phyloP scores from a whole-genome alignment of 2,888 invertebrate species.

The Amorpha juglandis region DNA sequence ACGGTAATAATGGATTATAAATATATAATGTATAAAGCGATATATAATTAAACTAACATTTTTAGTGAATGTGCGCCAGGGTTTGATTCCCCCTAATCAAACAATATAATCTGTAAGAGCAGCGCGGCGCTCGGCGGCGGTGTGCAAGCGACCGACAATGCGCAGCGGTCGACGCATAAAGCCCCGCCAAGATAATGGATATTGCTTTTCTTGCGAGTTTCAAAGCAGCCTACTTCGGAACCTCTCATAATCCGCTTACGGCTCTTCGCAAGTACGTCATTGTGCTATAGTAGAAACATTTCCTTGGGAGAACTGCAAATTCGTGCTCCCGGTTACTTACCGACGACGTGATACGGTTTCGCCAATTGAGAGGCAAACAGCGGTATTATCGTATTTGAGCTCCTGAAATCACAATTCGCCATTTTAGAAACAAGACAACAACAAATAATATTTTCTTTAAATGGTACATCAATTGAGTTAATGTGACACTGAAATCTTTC shows the following conservation, averaged over 20 bases:
- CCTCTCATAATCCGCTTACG: constrained; percentile 82
- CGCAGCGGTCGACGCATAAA: constrained; percentile 69
- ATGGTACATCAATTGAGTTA: too few species aligned
- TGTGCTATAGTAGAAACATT: constrained; percentile 76
- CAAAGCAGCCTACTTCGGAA: constrained; percentile 81
- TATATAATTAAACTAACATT: too few species aligned
- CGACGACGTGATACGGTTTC: constrained; percentile 53
- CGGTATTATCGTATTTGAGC: constrained; percentile 38
- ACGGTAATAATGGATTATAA: too few species aligned
- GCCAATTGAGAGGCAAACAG: constrained; percentile 47
- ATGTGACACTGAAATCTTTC: too few species aligned
- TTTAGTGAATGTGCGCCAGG: constrained; percentile 41
- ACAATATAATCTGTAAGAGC: constrained; percentile 56
- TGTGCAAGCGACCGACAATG: constrained; percentile 69
- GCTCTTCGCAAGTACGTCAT: constrained; percentile 73
- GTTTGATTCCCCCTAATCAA: constrained; percentile 54
- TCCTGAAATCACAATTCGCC: constrained; percentile 31
- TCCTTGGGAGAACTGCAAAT: constrained; percentile 54
- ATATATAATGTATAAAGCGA: too few species aligned
- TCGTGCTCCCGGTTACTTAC: constrained; percentile 55
- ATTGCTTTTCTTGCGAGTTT: constrained; percentile 83
- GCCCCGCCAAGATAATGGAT: constrained; percentile 79
- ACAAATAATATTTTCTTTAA: too few species aligned
- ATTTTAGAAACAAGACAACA: neutral
- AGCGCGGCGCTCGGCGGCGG: too few species aligned